phyloP scores from a whole-genome alignment of 2,113 vertebrate genomes.

The Ophiodon elongatus region DNA sequence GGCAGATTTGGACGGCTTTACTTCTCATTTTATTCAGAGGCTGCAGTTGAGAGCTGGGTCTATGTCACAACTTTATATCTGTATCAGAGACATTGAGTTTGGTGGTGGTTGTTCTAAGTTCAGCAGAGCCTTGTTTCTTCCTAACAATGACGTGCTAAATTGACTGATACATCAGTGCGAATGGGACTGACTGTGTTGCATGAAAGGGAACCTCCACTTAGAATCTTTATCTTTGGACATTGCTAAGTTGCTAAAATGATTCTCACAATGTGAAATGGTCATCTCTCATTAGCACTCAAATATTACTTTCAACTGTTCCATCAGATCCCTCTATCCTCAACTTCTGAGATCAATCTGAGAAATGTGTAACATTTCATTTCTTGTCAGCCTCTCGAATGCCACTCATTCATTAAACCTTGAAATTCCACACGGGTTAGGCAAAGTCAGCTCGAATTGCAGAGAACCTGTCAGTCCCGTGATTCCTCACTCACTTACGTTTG shows the following conservation, averaged over 20 bases:
- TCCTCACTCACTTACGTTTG: conserved; percentile 44
- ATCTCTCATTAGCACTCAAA: background rate
- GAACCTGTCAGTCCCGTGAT: conserved; percentile 38
- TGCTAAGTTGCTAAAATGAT: background rate
- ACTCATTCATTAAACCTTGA: conserved; percentile 59
- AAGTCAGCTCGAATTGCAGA: conserved; percentile 51
- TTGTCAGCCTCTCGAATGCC: conserved; percentile 24
- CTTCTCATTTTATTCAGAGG: conserved; percentile 41
- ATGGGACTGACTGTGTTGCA: background rate
- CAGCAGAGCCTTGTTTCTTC: background rate
- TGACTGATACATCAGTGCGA: background rate
- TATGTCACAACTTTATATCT: conserved; percentile 23
- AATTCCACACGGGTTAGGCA: conserved; percentile 62
- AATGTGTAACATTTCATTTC: conserved; percentile 49
- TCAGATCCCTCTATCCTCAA: background rate
- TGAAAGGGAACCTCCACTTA: conserved; percentile 19
- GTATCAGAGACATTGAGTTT: background rate
- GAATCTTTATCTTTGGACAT: background rate
- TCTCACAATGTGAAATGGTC: conserved; percentile 1
- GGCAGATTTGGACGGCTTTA: conserved; percentile 16
- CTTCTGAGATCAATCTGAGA: conserved; percentile 19
- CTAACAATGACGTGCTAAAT: background rate
- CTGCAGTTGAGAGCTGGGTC: conserved; percentile 31
- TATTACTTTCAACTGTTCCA: background rate
- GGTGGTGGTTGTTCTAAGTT: conserved; percentile 23